Percentiles rank a stretch among this genome's conserved stretches.
Conservation (phyloP, 2,888 invertebrate species). For the Papilio protenor region DNA sequence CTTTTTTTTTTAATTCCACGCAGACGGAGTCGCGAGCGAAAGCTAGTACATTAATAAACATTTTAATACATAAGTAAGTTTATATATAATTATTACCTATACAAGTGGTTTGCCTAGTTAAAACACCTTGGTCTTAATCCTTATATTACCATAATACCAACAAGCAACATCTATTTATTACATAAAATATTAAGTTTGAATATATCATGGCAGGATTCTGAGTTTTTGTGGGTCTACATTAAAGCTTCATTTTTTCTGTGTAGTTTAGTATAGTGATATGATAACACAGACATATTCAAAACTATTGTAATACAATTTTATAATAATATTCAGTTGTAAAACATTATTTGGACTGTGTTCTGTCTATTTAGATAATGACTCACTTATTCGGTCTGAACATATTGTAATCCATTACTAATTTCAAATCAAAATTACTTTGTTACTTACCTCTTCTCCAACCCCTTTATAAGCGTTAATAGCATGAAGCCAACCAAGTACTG, state of each 20-base stretch:
- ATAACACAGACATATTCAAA: neutral
- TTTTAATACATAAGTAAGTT: neutral
- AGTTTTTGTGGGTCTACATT: neutral
- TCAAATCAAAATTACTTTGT: neutral
- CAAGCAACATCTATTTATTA: neutral
- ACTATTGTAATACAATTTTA: neutral
- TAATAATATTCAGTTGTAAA: neutral
- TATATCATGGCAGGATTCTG: neutral
- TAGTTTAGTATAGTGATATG: neutral
- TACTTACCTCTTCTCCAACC: conserved; percentile 84
- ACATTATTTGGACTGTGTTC: neutral
- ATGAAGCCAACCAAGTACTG: conserved; percentile 98
- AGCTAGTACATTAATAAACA: neutral
- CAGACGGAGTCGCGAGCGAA: no score
- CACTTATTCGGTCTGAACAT: neutral
- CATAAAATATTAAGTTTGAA: neutral
- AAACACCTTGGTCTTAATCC: conserved; percentile 3
- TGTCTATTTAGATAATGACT: neutral
- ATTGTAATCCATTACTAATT: neutral
- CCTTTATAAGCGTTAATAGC: conserved; percentile 94
- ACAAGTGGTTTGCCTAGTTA: conserved; percentile 12
- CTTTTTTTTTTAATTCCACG: no score
- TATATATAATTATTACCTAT: neutral
- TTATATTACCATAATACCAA: neutral
- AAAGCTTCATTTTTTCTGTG: neutral